Evolutionary conservation across 2,888 invertebrate genomes (phyloP), one percentile per base, ranked within the genome.

Genomic region (Sialis fuliginosa): DNA sequence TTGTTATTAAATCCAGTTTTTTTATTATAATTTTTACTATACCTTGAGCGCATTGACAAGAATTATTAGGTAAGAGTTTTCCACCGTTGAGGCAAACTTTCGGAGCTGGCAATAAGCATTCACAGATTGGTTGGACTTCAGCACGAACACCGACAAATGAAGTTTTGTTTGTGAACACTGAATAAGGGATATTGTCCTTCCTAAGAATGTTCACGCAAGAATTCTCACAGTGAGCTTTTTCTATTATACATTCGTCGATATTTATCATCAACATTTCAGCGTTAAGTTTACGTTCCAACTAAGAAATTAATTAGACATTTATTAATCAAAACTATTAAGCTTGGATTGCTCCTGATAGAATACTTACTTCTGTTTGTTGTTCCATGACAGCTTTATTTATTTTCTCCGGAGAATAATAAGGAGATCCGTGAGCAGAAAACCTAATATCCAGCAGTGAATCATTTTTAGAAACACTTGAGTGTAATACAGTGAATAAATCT

Each of bases 81-180:
- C 80, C 75, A 63, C 60, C 61, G 53, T 64, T 61, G 40, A 57
- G 56, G 51, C 63, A 62, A 58, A 90, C 62, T 0, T 69, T 66
- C 47, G 72, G 70, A n/a, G 52, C 49, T 12, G 51, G 45, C 0
- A 57, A 60, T 52, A 60, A 60, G 52, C 87, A 87, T 0, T 72
- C 74, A 58, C 92, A 93, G 43, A 80, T 74, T 0, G 89, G 81
- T 60, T 83, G 80, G 0, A 89, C 81, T 33, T 83, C 71, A 0
- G 90, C 89, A 22, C 81, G 79, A 0, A 98, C 89, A 0, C 96
- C 96, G 9, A 97, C 90, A 60, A 96, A 89, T 4, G 92, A 90
- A 0, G 92, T 90, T 1, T 79, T 81, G 60, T 97, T 97, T 0
- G 95, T 92, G 59, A 85, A 91, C 6, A 98, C 88, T 6, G 87